These are phyloP conservation scores for Thymelicus lineola DNA, from an alignment of 2,888 invertebrate species.

Conservation along the genomic window DNA sequence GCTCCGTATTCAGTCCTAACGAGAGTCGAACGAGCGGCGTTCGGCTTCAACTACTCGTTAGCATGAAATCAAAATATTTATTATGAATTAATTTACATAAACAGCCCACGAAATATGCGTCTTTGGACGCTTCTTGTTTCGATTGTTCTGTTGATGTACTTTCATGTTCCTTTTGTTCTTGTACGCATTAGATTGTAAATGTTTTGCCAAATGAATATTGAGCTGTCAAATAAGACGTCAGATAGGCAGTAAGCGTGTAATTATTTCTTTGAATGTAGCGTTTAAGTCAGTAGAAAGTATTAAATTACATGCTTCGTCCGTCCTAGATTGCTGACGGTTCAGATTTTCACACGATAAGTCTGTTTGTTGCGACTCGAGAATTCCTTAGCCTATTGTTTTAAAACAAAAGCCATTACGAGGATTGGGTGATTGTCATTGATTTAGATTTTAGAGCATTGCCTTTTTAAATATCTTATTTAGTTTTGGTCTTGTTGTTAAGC, in stretches of 20 bases:
- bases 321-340: conserved; percentile 58
- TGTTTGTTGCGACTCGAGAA: conserved; percentile 61
- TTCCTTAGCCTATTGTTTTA: conserved; percentile 66
- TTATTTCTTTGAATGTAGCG: conserved; percentile 69
- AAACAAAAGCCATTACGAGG: conserved; percentile 47
- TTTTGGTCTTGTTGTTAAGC: conserved; percentile 25
- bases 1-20: conserved; percentile 72
- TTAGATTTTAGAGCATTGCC: conserved; percentile 14
- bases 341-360: conserved; percentile 72
- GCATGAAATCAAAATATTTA: conserved; percentile 79
- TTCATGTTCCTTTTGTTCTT: conserved; percentile 34
- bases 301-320: conserved; percentile 69
- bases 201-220: conserved; percentile 69
- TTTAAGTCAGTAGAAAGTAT: conserved; percentile 72
- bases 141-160: conserved; percentile 45
- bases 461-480: conserved; percentile 35
- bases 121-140: conserved; percentile 50
- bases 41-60: conserved; percentile 75
- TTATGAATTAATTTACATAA: conserved; percentile 82
- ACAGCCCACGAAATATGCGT: conserved; percentile 68
- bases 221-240: conserved; percentile 74
- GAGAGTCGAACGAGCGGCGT: conserved; percentile 69
- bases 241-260: conserved; percentile 68
- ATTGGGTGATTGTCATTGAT: conserved; percentile 37
- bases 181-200: conserved; percentile 37